Percentiles rank a stretch among this genome's conserved stretches.
Conservation (phyloP, 2,113 vertebrate genomes). For the Piaya cayana region DNA sequence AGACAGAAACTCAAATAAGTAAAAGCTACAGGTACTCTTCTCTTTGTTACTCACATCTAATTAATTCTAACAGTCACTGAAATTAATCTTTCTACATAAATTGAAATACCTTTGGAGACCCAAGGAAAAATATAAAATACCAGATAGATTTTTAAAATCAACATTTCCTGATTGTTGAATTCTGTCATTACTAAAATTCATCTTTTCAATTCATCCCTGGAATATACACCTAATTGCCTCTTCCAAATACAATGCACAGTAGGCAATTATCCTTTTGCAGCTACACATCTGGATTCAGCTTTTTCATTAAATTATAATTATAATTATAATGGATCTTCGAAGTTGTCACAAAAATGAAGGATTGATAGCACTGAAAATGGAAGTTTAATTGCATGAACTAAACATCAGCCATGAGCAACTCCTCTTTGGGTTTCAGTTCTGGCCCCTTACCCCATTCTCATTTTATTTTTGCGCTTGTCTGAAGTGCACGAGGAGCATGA, state of each 20-base stretch:
- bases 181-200: not conserved
- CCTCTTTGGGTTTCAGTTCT: not conserved
- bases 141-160: not conserved
- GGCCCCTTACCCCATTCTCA: not conserved
- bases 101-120: not conserved
- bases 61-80: not conserved
- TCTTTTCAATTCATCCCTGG: not conserved
- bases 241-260: not conserved
- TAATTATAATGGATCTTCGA: not conserved
- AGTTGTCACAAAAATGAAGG: not conserved
- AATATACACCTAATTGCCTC: constrained; percentile 4
- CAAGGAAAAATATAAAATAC: not conserved
- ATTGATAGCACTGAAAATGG: not conserved
- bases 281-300: not conserved
- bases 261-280: not conserved
- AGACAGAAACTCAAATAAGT: not conserved
- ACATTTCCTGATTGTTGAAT: not conserved
- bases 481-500: not conserved
- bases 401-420: not conserved
- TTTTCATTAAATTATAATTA: constrained; percentile 12
- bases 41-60: not conserved
- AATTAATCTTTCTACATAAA: not conserved
- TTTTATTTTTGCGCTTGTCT: not conserved
- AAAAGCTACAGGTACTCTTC: not conserved
- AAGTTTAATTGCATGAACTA: not conserved